phyloP scores from a whole-genome alignment of 2,113 vertebrate species.

The Delphinapterus leucas region DNA sequence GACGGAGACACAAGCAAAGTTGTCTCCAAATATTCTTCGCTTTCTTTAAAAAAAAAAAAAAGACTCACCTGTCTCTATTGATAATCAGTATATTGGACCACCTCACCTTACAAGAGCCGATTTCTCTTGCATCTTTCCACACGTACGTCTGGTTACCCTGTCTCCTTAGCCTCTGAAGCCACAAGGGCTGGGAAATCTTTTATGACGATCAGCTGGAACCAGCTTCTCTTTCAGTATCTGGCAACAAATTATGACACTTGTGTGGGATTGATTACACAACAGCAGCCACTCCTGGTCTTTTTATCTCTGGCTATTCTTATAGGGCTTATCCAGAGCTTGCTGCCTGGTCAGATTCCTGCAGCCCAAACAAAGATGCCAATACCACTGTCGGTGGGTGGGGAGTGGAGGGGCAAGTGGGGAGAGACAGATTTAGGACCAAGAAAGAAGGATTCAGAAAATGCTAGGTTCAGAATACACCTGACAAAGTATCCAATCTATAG shows the following conservation, averaged over 20 bases:
- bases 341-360: neutral
- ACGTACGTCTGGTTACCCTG: neutral
- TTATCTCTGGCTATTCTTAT: neutral
- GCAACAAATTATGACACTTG: slow-evolving; percentile 56
- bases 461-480: neutral
- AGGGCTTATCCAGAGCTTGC: neutral
- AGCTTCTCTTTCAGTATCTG: slow-evolving; percentile 43
- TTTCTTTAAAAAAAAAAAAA: neutral
- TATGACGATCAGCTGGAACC: slow-evolving; percentile 5
- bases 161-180: neutral
- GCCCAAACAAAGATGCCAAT: neutral
- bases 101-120: neutral
- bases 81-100: neutral
- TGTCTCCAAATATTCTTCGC: neutral
- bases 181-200: neutral
- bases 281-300: slow-evolving; percentile 8
- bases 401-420: neutral
- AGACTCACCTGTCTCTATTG: neutral
- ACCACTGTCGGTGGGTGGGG: neutral
- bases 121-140: neutral
- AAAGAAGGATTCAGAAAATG: neutral
- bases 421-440: neutral
- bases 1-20: neutral
- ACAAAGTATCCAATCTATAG: neutral
- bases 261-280: slow-evolving; percentile 56